Base-by-base conservation (phyloP, 2,888 invertebrate genomes). In the Agrypnus murinus region DNA sequence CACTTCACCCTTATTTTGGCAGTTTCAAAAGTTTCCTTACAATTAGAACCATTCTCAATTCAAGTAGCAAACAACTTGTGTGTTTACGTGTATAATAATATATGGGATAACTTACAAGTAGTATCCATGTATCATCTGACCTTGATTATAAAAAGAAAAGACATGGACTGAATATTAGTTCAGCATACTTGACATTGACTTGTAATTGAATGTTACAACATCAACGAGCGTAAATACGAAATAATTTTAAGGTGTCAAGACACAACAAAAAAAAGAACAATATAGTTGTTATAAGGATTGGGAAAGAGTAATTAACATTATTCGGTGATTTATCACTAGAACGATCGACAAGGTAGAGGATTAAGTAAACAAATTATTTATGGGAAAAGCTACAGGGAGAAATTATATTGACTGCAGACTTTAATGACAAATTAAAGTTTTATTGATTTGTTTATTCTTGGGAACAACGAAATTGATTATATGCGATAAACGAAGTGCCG, bases 101-200 rank as follows among this genome's bases (percentile, higher is more conserved):
- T 38, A 38, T 10, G 12, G n/a, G 43, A 43, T 43, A 15, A 43
- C 12, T 12, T 15, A 7, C 8, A 36, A 6, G 15, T 43, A 15
- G 15, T 43, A 40, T n/a, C 9, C 48, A 25, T 15, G 15, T 43
- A 58, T 5, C 45, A 66, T 25, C 43, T 65, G 64, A 48, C 68
- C 71, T 71, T 71, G 67, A 34, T 60, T 65, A 38, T 45, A 71
- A 48, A 63, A 65, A 68, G 34, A 48, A 64, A 65, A 68, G 34
- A 71, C 67, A 65, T 53, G 68, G 63, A 53, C 50, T 38, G 68
- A 71, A 71, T 68, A 64, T 57, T 65, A 67, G 64, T 59, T 71
- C 50, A 48, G 64, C 64, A 72, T 53, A 69, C 64, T 72, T 72
- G 72, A 72, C 72, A 72, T 72, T 72, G 72, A 72, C 72, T 72